Evolutionary conservation across 1,140 invertebrate genomes (phyloP).

Genomic region (Diorhabda sublineata): DNA sequence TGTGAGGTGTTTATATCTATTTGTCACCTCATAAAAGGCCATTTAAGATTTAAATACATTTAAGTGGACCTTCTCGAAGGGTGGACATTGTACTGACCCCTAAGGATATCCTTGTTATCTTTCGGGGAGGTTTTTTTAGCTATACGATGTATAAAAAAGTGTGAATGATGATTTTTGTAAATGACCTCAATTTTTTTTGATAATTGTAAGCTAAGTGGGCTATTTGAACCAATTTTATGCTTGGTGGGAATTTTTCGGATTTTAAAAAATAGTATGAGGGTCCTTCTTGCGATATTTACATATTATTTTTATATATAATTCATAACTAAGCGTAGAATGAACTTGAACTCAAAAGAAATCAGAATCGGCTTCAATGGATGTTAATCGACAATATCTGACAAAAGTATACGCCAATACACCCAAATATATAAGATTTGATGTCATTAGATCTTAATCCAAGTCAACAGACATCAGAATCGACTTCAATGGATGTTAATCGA

Average conservation of each 20-base stretch:
- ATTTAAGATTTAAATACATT: slow-evolving; percentile 17
- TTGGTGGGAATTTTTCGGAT: neutral
- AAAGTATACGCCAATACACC: too few relatives aligned
- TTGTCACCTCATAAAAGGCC: slow-evolving; percentile 18
- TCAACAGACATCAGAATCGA: too few relatives aligned
- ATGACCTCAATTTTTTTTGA: neutral
- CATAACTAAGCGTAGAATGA: too few relatives aligned
- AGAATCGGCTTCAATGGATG: too few relatives aligned
- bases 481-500: too few relatives aligned
- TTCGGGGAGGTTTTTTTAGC: neutral
- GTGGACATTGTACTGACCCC: neutral
- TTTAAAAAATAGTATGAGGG: neutral
- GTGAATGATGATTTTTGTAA: neutral
- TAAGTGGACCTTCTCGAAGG: slow-evolving; percentile 13
- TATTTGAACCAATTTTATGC: neutral
- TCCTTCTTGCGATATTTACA: too few relatives aligned
- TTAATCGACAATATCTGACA: too few relatives aligned
- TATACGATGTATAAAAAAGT: neutral
- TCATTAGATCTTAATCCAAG: too few relatives aligned
- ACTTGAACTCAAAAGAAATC: too few relatives aligned
- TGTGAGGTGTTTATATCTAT: slow-evolving; percentile 21
- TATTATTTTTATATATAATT: too few relatives aligned
- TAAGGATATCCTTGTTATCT: neutral
- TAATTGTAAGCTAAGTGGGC: neutral
- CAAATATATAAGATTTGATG: too few relatives aligned